These are phyloP conservation scores for Microcebus ravelobensis DNA, from an alignment of 2,113 vertebrate species.

Conservation along the genomic window DNA sequence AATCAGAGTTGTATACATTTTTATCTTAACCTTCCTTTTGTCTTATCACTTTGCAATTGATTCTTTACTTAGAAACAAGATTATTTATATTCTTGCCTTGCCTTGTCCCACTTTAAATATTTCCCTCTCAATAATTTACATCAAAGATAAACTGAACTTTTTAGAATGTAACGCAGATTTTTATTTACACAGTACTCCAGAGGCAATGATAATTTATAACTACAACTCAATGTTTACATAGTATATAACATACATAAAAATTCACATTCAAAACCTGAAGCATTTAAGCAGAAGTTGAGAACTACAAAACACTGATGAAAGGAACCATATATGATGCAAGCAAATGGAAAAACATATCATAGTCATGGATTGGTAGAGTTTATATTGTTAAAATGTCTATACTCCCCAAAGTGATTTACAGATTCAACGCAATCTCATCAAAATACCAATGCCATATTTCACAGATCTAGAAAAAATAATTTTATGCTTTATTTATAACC, in stretches of 20 bases:
- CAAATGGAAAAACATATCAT: too few relatives aligned
- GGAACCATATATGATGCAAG: too few relatives aligned
- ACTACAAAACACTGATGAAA: too few relatives aligned
- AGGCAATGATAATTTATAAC: not conserved
- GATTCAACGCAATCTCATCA: too few relatives aligned
- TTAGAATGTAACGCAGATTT: not conserved
- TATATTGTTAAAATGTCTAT: too few relatives aligned
- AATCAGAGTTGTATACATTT: not conserved
- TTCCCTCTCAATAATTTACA: not conserved
- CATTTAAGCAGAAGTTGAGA: not conserved
- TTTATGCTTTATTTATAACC: too few relatives aligned
- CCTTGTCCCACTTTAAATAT: not conserved
- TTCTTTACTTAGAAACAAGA: not conserved
- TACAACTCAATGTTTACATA: not conserved
- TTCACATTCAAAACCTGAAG: not conserved
- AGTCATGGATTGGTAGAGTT: too few relatives aligned
- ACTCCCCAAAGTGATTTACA: too few relatives aligned
- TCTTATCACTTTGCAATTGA: not conserved
- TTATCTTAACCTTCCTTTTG: not conserved
- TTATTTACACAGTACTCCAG: not conserved
- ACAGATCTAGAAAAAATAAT: too few relatives aligned
- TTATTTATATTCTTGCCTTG: not conserved
- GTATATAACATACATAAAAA: not conserved
- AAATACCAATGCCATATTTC: too few relatives aligned
- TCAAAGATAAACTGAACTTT: not conserved